These are phyloP conservation scores for Pammene aurita DNA, from an alignment of 2,888 invertebrate genomes.

Conservation along the genomic window DNA sequence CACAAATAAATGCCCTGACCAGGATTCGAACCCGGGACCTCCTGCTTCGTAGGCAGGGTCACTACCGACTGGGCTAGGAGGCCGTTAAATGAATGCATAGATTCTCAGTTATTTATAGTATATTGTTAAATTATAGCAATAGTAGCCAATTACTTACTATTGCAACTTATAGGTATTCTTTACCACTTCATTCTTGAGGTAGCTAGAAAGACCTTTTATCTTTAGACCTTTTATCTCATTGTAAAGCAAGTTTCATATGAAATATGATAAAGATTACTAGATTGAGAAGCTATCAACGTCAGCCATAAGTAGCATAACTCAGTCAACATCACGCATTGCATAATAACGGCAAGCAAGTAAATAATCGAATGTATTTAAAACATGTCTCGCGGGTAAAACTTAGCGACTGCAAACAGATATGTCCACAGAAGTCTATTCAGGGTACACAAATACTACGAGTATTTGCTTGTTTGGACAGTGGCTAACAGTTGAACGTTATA, in stretches of 20 bases:
- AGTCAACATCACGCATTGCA: slow-evolving; percentile 18
- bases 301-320: slow-evolving; percentile 1
- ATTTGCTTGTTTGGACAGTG: slow-evolving; percentile 29
- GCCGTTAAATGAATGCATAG: too few relatives aligned
- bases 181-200: neutral
- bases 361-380: slow-evolving; percentile 24
- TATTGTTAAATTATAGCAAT: too few relatives aligned
- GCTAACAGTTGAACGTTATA: slow-evolving; percentile 34
- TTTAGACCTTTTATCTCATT: neutral
- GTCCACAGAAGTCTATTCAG: slow-evolving; percentile 38
- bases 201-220: neutral
- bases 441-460: slow-evolving; percentile 35
- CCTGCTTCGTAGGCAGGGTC: too few relatives aligned
- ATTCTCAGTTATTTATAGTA: too few relatives aligned
- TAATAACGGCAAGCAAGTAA: slow-evolving; percentile 28
- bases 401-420: slow-evolving; percentile 22
- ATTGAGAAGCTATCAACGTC: slow-evolving; percentile 4
- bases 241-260: slow-evolving; percentile 1
- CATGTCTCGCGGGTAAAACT: slow-evolving; percentile 33
- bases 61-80: too few relatives aligned
- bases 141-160: too few relatives aligned
- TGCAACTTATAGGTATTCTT: too few relatives aligned
- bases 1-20: too few relatives aligned
- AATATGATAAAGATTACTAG: slow-evolving; percentile 15
- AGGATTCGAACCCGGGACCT: too few relatives aligned